Percentiles rank a stretch among this genome's conserved stretches.
Evolutionary conservation across 2,113 vertebrate species (phyloP).

Genomic region (Semicossyphus pulcher): DNA sequence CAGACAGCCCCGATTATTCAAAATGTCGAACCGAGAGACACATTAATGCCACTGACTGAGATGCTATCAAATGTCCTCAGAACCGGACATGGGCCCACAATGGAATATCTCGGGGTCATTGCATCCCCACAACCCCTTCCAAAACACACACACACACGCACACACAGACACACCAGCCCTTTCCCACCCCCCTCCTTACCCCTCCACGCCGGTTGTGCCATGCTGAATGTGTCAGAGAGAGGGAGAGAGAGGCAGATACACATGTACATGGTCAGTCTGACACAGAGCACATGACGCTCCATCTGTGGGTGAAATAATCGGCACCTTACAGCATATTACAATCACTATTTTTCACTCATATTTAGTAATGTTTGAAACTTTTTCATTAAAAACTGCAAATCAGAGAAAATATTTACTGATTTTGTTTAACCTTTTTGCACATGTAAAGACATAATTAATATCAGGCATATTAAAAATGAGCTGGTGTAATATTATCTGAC

Average conservation of each 20-base stretch:
- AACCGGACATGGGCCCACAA: constrained; percentile 75
- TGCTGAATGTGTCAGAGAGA: constrained; percentile 61
- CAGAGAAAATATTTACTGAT: neutral
- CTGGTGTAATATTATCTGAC: neutral
- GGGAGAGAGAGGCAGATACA: constrained; percentile 20
- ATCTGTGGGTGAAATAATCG: constrained; percentile 55
- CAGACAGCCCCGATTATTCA: constrained; percentile 92
- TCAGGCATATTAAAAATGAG: neutral
- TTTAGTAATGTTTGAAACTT: neutral
- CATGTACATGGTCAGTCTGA: constrained; percentile 64
- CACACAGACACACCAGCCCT: neutral
- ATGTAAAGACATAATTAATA: neutral
- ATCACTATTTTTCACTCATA: constrained; percentile 7
- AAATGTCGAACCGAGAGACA: constrained; percentile 89
- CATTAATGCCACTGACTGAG: constrained; percentile 89
- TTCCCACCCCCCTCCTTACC: constrained; percentile 11
- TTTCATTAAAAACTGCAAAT: neutral
- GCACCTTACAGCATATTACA: constrained; percentile 23
- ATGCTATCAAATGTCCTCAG: constrained; percentile 86
- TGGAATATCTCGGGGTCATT: constrained; percentile 67
- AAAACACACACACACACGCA: neutral
- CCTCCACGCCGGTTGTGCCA: constrained; percentile 58
- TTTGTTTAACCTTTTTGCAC: neutral
- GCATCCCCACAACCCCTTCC: neutral
- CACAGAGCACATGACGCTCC: constrained; percentile 61